Evolutionary conservation across 2,113 vertebrate genomes (phyloP), one percentile per base, ranked within the genome.

Genomic region (Craseonycteris thonglongyai): DNA sequence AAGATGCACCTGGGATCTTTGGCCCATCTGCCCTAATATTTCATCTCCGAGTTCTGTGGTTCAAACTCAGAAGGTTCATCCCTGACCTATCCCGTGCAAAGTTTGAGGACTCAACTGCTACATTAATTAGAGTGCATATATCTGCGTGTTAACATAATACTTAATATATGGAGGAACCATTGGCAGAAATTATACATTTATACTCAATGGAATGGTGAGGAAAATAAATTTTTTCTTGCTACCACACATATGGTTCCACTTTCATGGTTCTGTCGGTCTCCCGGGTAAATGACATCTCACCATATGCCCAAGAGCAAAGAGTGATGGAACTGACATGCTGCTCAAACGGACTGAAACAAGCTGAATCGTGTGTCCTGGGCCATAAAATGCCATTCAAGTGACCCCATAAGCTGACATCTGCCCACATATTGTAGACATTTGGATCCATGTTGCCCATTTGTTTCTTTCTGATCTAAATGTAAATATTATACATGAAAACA

Each of bases 171-270:
- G 49, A 59, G 21, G 63, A 45, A 75, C 7, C 40, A 10, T 49
- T 42, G 81, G 78, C 68, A 75, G 85, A 92, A 61, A 92, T n/a
- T 19, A 26, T 21, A 30, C 40, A 11, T 22, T 90, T 56, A 58
- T 58, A 19, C 72, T 51, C 24, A 19, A 0, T 61, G 30, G 54
- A 54, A 83, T 30, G 19, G 18, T 42, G 84, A 47, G 10, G 40
- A 54, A 94, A 94, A 69, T 35, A 3, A 24, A 63, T 97, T 96
- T 97, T 51, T 97, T 96, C 97, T 96, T 75, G 84, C 94, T 86
- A 42, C 47, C 45, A 96, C 88, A 98, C 98, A 98, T 98, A 88
- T 98, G 98, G 97, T 98, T 98, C 97, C 98, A 98, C 98, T 98
- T 98, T 98, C 94, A 94, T 42, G 86, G 94, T 69, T 96, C 97